These are phyloP conservation scores for Lota lota DNA, from an alignment of 2,113 vertebrate genomes.

Conservation along the genomic window DNA sequence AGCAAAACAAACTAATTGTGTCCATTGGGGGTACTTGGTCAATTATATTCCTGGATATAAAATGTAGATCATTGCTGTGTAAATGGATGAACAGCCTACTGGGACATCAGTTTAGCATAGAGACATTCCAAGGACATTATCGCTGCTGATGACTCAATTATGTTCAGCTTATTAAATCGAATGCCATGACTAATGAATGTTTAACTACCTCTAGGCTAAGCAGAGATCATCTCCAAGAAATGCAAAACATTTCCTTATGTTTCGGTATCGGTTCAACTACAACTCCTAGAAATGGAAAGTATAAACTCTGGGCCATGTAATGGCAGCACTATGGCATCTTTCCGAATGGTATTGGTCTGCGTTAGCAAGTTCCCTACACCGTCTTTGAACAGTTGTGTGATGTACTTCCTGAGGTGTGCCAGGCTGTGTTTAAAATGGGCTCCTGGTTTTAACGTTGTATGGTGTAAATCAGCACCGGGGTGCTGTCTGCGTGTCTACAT, in stretches of 20 bases:
- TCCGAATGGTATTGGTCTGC: no score
- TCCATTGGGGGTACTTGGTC: conserved; percentile 11
- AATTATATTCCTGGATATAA: conserved; percentile 28
- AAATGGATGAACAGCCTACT: conserved; percentile 37
- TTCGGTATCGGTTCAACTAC: conserved; percentile 11
- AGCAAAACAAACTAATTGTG: conserved; percentile 4
- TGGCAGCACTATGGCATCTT: conserved; percentile 11
- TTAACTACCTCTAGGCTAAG: conserved; percentile 20
- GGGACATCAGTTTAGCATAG: conserved; percentile 40
- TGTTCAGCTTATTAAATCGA: conserved; percentile 29
- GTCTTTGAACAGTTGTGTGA: no score
- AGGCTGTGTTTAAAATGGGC: no score
- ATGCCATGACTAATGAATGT: conserved; percentile 40
- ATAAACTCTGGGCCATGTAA: conserved; percentile 48
- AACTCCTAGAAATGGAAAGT: conserved; percentile 29
- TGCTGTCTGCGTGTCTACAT: neutral
- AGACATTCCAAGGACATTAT: conserved; percentile 45
- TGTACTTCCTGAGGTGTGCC: no score
- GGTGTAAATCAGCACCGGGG: no score
- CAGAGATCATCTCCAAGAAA: conserved; percentile 29
- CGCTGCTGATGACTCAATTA: conserved; percentile 46
- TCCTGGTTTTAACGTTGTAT: no score
- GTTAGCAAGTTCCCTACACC: no score
- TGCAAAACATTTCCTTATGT: conserved; percentile 41
- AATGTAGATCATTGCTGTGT: conserved; percentile 18